Evolutionary conservation across 2,113 vertebrate species (phyloP).

Genomic region (Glareola pratincola): DNA sequence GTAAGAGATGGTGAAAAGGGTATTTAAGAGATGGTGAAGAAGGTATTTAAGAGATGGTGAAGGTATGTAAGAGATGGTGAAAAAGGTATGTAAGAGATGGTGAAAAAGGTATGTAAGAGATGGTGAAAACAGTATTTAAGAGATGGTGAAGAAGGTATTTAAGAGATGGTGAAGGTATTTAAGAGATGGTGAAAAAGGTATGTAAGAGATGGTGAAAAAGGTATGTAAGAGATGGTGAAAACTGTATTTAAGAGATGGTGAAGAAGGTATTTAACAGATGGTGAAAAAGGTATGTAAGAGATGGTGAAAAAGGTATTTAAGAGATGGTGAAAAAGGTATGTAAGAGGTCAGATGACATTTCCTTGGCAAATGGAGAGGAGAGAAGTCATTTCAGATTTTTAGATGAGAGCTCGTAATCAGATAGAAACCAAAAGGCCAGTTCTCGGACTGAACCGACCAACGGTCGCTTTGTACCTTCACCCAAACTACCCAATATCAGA

Average conservation of each 20-base stretch:
- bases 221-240: background rate
- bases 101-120: background rate
- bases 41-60: too few relatives aligned
- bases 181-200: background rate
- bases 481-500: background rate
- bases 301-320: too few relatives aligned
- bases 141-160: too few relatives aligned
- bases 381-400: background rate
- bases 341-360: background rate
- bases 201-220: too few relatives aligned
- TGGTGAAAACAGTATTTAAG: too few relatives aligned
- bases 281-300: background rate
- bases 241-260: too few relatives aligned
- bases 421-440: background rate
- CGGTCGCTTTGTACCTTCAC: background rate
- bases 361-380: background rate
- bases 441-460: background rate
- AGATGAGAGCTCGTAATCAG: background rate
- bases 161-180: background rate
- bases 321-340: too few relatives aligned
- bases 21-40: too few relatives aligned
- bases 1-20: too few relatives aligned
- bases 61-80: background rate
- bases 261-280: background rate
- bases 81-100: background rate